Evolutionary conservation across 2,888 invertebrate species (phyloP).

Genomic region (Agrilus biguttatus): DNA sequence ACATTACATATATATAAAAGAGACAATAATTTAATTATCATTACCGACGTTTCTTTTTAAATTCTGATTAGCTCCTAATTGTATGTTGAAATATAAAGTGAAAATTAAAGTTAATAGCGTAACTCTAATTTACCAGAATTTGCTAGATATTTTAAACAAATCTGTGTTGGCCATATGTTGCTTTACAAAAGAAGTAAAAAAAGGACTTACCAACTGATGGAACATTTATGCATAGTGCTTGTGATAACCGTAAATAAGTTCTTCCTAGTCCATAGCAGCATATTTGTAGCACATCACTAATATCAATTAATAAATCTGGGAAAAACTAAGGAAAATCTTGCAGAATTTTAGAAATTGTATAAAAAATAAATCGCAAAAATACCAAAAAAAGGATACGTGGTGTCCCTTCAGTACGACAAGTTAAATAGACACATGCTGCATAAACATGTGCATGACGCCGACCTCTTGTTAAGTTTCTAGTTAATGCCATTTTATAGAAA

Average conservation of each 20-base stretch:
- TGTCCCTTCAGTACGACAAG: slow-evolving; percentile 88
- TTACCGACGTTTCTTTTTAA: no score
- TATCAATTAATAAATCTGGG: slow-evolving; percentile 85
- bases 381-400: slow-evolving; percentile 61
- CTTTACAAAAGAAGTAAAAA: neutral
- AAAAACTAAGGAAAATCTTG: slow-evolving; percentile 23
- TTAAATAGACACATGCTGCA: slow-evolving; percentile 95
- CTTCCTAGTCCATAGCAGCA: slow-evolving; percentile 92
- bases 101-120: no score
- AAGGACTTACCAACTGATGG: slow-evolving; percentile 70
- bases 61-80: no score
- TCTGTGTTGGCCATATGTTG: no score
- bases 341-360: neutral
- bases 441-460: slow-evolving; percentile 80
- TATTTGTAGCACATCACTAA: slow-evolving; percentile 93
- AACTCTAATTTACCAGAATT: no score
- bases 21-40: no score
- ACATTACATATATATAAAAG: no score
- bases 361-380: neutral
- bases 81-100: no score
- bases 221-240: slow-evolving; percentile 79
- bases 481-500: slow-evolving; percentile 84
- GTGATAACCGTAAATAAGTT: slow-evolving; percentile 78
- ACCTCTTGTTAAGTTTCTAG: slow-evolving; percentile 75
- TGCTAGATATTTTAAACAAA: no score